These are phyloP conservation scores for Sitobion miscanthi DNA, from an alignment of 1,140 invertebrate species.

Conservation along the genomic window DNA sequence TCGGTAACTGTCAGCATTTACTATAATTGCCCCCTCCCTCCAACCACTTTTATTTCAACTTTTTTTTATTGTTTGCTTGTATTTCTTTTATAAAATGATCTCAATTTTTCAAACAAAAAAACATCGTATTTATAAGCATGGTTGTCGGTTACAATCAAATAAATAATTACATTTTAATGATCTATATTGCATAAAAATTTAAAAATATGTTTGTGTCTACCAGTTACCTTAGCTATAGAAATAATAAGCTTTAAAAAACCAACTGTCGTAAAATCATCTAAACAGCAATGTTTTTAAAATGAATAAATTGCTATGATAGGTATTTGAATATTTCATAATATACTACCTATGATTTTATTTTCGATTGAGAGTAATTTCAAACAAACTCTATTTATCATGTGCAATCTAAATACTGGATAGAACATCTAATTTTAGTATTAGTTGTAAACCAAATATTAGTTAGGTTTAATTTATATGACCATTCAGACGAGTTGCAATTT, in stretches of 20 bases:
- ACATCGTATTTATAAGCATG: not conserved
- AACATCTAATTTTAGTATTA: not conserved
- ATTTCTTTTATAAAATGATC: not conserved
- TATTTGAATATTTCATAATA: not conserved
- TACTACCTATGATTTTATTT: not conserved
- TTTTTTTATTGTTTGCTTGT: not conserved
- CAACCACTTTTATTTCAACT: not conserved
- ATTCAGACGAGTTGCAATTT: not conserved
- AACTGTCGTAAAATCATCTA: not conserved
- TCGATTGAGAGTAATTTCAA: not conserved
- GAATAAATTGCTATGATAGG: not conserved
- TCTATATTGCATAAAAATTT: not conserved
- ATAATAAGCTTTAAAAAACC: not conserved
- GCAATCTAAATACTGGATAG: not conserved
- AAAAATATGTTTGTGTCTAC: not conserved
- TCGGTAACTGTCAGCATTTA: not conserved
- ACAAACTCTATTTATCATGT: not conserved
- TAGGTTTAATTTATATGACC: not conserved
- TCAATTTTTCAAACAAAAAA: not conserved
- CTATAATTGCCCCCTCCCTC: not conserved
- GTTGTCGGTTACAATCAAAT: not conserved
- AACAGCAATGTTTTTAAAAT: not conserved
- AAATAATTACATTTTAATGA: slow-evolving; percentile 1
- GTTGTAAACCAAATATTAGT: not conserved
- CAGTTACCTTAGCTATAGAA: not conserved